Base-by-base conservation (phyloP, 2,797 vertebrate genomes). In the Chelidonichthys spinosus region DNA sequence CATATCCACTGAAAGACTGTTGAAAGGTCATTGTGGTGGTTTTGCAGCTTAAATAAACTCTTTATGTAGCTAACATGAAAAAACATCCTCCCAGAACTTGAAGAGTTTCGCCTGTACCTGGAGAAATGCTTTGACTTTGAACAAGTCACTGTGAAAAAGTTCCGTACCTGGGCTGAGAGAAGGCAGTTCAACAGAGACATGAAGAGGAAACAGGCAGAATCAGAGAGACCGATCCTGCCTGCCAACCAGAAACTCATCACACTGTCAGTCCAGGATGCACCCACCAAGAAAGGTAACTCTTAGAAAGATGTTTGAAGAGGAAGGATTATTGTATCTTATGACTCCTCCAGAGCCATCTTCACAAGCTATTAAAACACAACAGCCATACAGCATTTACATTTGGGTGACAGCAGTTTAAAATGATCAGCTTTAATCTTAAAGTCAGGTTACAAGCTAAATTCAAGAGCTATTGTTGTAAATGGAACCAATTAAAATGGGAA, bases 211-310 rank as follows among this genome's bases (percentile, higher is more conserved):
- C 98, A 98, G 90, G 98, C 97, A 0, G 98, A 99, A 78, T 97
- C 96, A 0, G 98, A 99, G 93, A 93, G 98, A 72, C 98, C 98
- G 1, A 98, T 99, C 83, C 92, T 99, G 63, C 98, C 98, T 0
- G 98, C 98, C 84, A 99, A 99, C 89, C 98, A 99, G 94, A 99
- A 99, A 84, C 97, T 99, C 81, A 99, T 99, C 79, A 99, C 98
- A 2, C 93, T 99, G 40, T 99, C 98, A 0, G 97, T 99, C 55
- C 97, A 98, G 62, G 98, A 99, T 66, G 96, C 98, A 1, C 98
- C 98, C 6, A 99, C 97, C 6, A 99, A 99, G 94, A 99, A 98
- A 96, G 98, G 98, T 98, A 60, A 5, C 4, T 0, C 1, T 9
- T 15, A 0, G 2, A 17, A 5, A 33, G 15, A 58, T 1, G 1